Evolutionary conservation across 1,140 invertebrate genomes (phyloP), one percentile per base, ranked within the genome.

Genomic region (Belonocnema kinseyi): DNA sequence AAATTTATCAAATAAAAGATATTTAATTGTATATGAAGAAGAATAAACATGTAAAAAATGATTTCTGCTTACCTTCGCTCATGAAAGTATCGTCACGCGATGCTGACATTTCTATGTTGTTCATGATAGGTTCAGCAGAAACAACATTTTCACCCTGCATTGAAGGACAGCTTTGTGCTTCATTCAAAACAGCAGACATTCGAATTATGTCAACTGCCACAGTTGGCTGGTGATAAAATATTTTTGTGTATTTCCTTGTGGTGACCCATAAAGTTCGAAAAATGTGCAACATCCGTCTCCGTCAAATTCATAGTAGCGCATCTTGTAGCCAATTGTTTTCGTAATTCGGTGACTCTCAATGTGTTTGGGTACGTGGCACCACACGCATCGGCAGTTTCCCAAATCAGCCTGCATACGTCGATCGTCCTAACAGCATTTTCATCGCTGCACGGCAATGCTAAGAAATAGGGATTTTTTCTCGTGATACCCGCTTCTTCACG

Each of bases 271-370:
- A n/a, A n/a, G n/a, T n/a, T n/a, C n/a, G n/a, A n/a, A n/a, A n/a
- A n/a, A n/a, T n/a, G n/a, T n/a, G n/a, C n/a, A n/a, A n/a, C n/a
- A n/a, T n/a, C n/a, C 17, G 77, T 54, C n/a, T 74, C 61, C 17
- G 77, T 8, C 50, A 86, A 73, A 56, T 83, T 82, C n/a, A 79
- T 72, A 0, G 75, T 56, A 8, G 76, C 71, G 19, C 75, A 82
- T 17, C 76, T 80, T 16, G 82, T 87, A 4, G 82, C 84, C 66
- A 84, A 74, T 54, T 87, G 77, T 74, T 86, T 85, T 61, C 83
- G 12, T 7, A 85, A 66, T 40, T 50, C 70, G 1, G 85, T 86
- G 19, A 74, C 77, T 50, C 79, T 52, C 1, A 80, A 12, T 12
- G 75, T 77, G 51, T 75, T 16, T 4, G 75, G 78, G 10, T 40